A percentile compares a stretch with the other conserved stretches of the same genome.
Evolutionary conservation across 1,140 invertebrate species (phyloP).

Genomic region (Conus ventricosus): DNA sequence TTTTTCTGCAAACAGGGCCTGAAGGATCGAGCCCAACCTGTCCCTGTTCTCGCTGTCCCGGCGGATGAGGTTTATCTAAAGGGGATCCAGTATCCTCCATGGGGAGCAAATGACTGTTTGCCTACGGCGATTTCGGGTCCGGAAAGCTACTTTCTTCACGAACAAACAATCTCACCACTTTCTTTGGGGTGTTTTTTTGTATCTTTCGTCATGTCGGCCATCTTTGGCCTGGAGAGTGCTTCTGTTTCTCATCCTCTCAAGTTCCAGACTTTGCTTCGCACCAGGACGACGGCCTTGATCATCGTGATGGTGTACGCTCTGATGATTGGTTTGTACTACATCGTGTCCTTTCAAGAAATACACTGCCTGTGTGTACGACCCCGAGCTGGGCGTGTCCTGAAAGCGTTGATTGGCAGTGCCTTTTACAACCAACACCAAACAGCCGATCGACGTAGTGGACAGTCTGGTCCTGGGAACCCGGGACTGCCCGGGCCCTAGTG

Average conservation of each 20-base stretch:
- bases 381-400: neutral
- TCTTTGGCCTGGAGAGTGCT: slow-evolving; percentile 8
- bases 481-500: neutral
- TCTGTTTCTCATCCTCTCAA: slow-evolving; percentile 2
- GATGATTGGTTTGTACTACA: neutral
- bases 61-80: neutral
- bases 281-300: neutral
- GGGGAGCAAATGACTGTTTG: neutral
- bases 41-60: neutral
- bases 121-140: neutral
- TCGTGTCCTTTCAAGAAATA: neutral
- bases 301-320: neutral
- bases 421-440: slow-evolving; percentile 6
- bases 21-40: neutral
- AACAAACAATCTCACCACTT: neutral
- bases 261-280: neutral
- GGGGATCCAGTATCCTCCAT: neutral
- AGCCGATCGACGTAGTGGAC: neutral
- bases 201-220: slow-evolving; percentile 12
- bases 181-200: neutral
- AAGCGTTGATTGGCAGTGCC: neutral
- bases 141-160: neutral
- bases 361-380: neutral
- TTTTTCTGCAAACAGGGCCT: neutral
- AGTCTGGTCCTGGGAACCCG: neutral